Evolutionary conservation across 2,113 vertebrate species (phyloP).

Genomic region (Myiagra hebetior): DNA sequence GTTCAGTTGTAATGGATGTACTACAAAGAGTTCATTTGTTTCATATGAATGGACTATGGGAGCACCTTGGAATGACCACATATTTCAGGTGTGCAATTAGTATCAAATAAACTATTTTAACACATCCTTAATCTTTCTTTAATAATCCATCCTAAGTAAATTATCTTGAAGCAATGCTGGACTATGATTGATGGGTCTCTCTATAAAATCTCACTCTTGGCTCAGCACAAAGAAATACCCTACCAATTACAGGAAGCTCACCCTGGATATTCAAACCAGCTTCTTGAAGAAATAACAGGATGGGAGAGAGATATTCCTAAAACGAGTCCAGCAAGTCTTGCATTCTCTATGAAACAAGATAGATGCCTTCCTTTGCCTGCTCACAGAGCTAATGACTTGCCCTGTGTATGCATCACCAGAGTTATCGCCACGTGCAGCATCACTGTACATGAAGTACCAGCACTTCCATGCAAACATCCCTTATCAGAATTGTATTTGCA

Average conservation of each 20-base stretch:
- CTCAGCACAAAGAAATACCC: neutral
- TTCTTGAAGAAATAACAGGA: neutral
- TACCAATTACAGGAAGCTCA: neutral
- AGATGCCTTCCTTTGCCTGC: neutral
- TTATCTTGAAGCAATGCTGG: constrained; percentile 32
- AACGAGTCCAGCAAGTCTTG: neutral
- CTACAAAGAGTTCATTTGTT: neutral
- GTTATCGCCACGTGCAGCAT: neutral
- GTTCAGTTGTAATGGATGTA: fast-evolving
- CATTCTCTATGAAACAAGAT: neutral
- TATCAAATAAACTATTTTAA: constrained; percentile 45
- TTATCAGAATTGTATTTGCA: constrained; percentile 44
- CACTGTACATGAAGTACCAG: neutral
- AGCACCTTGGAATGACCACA: constrained; percentile 16
- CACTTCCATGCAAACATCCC: neutral
- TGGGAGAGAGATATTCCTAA: neutral
- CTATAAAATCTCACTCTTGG: neutral
- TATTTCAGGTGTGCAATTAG: constrained; percentile 43
- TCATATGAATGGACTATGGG: neutral
- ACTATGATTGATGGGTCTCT: neutral
- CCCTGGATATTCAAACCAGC: neutral
- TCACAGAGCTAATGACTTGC: fast-evolving
- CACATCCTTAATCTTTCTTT: constrained; percentile 50
- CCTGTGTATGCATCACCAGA: neutral
- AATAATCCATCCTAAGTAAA: constrained; percentile 52